Evolutionary conservation across 2,888 invertebrate species (phyloP).

Genomic region (Lithophane ornitopus): DNA sequence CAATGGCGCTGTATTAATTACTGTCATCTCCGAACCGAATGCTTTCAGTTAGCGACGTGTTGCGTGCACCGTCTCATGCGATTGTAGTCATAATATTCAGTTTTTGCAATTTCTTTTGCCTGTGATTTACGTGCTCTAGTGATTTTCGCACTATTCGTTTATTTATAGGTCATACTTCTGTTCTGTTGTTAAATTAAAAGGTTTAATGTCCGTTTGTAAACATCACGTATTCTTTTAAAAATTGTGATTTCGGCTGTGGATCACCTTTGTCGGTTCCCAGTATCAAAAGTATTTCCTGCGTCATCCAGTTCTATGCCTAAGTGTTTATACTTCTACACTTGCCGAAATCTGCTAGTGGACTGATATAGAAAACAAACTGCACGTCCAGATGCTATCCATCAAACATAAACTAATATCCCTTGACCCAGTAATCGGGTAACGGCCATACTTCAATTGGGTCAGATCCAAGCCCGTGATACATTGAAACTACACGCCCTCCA

Average conservation of each 20-base stretch:
- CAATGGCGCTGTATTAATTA: slow-evolving; percentile 61
- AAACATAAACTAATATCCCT: slow-evolving; percentile 30
- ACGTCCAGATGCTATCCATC: slow-evolving; percentile 5
- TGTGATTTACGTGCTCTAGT: slow-evolving; percentile 25
- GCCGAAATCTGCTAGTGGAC: background rate
- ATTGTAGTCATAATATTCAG: slow-evolving; percentile 43
- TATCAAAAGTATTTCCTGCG: background rate
- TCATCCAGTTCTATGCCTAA: background rate
- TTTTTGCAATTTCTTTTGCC: slow-evolving; percentile 45
- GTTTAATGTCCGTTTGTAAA: background rate
- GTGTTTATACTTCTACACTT: background rate
- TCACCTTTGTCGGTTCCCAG: background rate
- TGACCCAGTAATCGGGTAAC: slow-evolving; percentile 36
- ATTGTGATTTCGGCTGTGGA: background rate
- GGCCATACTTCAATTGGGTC: slow-evolving; percentile 17
- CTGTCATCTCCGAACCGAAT: slow-evolving; percentile 45
- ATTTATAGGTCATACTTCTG: slow-evolving; percentile 19
- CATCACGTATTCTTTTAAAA: background rate
- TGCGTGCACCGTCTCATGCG: slow-evolving; percentile 54
- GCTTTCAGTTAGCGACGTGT: slow-evolving; percentile 48
- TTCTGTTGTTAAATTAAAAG: background rate
- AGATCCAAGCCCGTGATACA: slow-evolving; percentile 30
- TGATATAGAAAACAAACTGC: background rate
- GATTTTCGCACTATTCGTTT: slow-evolving; percentile 17
- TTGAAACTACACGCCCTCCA: slow-evolving; percentile 17